Evolutionary conservation across 1,140 invertebrate species (phyloP).

Genomic region (Chironomus tepperi): DNA sequence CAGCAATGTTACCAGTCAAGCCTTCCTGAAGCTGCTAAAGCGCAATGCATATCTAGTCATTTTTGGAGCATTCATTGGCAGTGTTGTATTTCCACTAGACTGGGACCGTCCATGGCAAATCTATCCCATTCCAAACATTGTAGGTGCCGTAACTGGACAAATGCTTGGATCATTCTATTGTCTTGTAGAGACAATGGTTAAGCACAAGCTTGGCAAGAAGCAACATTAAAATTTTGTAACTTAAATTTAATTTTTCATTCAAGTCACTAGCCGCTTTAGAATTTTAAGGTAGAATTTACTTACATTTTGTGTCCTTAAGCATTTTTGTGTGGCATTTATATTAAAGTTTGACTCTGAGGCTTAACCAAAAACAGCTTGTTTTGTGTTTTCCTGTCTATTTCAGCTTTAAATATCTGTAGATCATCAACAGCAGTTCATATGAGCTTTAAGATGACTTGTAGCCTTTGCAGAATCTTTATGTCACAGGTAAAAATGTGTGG

Average conservation of each 20-base stretch:
- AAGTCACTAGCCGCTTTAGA: too few species aligned
- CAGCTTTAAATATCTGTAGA: too few species aligned
- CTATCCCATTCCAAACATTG: conserved; percentile 59
- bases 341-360: neutral
- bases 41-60: conserved; percentile 47
- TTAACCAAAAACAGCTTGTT: too few species aligned
- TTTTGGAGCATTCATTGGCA: conserved; percentile 69
- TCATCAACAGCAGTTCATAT: too few species aligned
- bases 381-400: too few species aligned
- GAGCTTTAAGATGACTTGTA: too few species aligned
- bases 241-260: too few species aligned
- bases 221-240: neutral
- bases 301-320: neutral
- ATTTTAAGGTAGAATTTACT: neutral
- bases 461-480: too few species aligned
- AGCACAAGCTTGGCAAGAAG: neutral
- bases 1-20: conserved; percentile 36
- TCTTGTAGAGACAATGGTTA: neutral
- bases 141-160: conserved; percentile 49
- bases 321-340: neutral
- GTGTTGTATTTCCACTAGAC: conserved; percentile 70
- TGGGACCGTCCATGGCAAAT: conserved; percentile 76
- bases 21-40: conserved; percentile 38
- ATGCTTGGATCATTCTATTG: conserved; percentile 1
- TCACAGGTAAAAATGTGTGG: too few species aligned